Base-by-base conservation (phyloP, 2,888 invertebrate species). In the Gasteruption jaculator region DNA sequence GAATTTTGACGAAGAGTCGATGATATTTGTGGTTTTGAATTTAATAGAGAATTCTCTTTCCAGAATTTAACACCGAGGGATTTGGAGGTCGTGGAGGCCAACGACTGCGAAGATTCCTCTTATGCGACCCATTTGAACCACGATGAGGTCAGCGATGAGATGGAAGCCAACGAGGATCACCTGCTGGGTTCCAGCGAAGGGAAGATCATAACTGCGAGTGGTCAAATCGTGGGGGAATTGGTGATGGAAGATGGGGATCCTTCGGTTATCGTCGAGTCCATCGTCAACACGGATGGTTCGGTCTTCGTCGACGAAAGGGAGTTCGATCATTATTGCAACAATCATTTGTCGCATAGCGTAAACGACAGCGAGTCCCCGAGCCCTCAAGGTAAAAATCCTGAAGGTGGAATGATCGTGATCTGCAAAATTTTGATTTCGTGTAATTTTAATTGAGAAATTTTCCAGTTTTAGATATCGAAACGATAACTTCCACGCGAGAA, bases 171-270 rank as follows among this genome's bases (percentile, higher is more conserved):
- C 1, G 63, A 65, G 16, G 53, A 51, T 12, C 57, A 64, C 49
- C 41, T 68, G 14, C 44, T 68, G 18, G 54, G 54, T 20, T 29
- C 59, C 4, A 55, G 54, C 30, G 58, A 57, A 5, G 56, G 59
- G 3, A 55, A 64, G 34, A 60, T 68, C 34, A 64, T 66, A 43
- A 53, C 58, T 3, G 48, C 64, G 1, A 62, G 60, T 18, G 62
- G 66, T 5, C 65, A 65, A 51, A 65, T 68, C 35, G 67, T 68
- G 1, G 59, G 64, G 3, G 67, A 68, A 43, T 43, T 68, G n/a
- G 65, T 66, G 10, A 65, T 68, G 63, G 63, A 68, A 45, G 62
- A 63, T 33, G 60, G 60, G 0, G 68, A 68, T 50, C 68, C 68
- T 4, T 68, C 68, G 4, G 68, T 68, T 10, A 68, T 68, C 33